Percentiles rank a stretch among this genome's conserved stretches.
phyloP scores from a whole-genome alignment of 2,797 vertebrate genomes.

The Mormyrops attenuatus region DNA sequence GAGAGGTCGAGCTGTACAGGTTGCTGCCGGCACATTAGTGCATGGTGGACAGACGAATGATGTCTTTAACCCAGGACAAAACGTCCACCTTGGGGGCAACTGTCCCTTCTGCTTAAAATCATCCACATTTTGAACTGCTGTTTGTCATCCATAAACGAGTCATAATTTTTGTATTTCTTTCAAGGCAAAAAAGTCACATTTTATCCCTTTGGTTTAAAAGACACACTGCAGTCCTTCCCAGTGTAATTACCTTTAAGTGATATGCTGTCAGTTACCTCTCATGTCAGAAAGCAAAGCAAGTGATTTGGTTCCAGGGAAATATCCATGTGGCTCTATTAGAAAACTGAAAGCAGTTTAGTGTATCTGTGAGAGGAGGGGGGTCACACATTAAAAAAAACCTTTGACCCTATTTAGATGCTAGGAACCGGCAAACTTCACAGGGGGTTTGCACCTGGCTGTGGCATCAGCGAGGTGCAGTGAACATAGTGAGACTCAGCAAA shows the following conservation, averaged over 20 bases:
- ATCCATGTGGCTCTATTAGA: constrained; percentile 49
- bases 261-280: constrained; percentile 31
- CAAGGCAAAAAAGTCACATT: not conserved
- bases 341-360: constrained; percentile 45
- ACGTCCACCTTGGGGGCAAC: not conserved
- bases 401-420: not conserved
- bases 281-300: constrained; percentile 40
- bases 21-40: constrained; percentile 8
- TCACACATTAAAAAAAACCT: not conserved
- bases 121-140: not conserved
- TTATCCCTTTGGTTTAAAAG: not conserved
- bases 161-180: not conserved
- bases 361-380: not conserved
- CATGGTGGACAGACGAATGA: constrained; percentile 23
- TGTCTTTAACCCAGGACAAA: constrained; percentile 15
- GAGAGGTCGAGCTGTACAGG: constrained; percentile 4
- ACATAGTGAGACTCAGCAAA: not conserved
- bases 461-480: not conserved
- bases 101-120: not conserved
- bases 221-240: constrained; percentile 23
- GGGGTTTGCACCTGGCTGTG: not conserved
- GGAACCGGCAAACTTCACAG: not conserved
- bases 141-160: not conserved
- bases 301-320: constrained; percentile 28
- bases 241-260: constrained; percentile 36